A percentile compares a stretch with the other conserved stretches of the same genome.
These are phyloP conservation scores for Actenoides lindsayi DNA, from an alignment of 2,113 vertebrate species.

Conservation along the genomic window DNA sequence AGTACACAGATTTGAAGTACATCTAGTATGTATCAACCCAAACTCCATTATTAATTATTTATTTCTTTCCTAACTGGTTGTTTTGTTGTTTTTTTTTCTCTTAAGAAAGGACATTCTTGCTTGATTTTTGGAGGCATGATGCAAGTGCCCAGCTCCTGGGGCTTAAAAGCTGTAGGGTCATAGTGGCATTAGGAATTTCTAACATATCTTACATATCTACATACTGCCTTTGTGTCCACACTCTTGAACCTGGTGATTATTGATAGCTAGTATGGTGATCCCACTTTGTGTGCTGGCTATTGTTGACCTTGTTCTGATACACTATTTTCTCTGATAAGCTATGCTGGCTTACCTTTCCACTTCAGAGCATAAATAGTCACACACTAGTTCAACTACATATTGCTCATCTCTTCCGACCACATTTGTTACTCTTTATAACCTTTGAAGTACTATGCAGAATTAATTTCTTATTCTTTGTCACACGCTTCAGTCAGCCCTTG, in stretches of 20 bases:
- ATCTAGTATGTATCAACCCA: neutral
- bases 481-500: neutral
- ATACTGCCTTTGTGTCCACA: neutral
- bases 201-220: neutral
- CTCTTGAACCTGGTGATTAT: neutral
- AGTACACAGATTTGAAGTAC: neutral
- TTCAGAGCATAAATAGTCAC: neutral
- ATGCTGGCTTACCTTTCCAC: neutral
- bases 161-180: neutral
- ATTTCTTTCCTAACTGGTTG: neutral
- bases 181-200: neutral
- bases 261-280: neutral
- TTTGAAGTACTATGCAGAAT: neutral
- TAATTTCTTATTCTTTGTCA: neutral
- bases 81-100: too few relatives aligned
- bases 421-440: neutral
- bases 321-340: neutral
- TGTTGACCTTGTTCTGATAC: neutral
- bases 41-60: neutral
- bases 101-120: too few relatives aligned
- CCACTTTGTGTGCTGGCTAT: neutral
- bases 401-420: neutral
- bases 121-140: neutral
- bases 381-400: neutral
- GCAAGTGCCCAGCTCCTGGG: neutral